phyloP scores from a whole-genome alignment of 37 sponge, comb jelly and placozoan genomes.

The Eunapius fragilis region DNA sequence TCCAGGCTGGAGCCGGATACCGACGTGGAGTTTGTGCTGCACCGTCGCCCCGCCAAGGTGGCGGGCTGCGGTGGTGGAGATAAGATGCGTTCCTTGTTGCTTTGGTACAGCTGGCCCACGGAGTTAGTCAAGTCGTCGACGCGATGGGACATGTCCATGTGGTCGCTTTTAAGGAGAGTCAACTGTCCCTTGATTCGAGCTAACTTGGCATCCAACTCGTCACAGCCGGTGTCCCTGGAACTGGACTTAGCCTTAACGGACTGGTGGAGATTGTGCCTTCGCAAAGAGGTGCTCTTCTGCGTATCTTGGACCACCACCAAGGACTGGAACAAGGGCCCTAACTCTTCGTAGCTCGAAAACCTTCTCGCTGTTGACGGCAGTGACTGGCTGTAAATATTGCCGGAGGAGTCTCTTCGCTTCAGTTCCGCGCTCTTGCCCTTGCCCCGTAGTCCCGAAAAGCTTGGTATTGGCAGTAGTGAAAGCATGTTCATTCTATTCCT shows the following conservation, averaged over 20 bases:
- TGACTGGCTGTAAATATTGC: too few species aligned
- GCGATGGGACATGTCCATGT: conserved; percentile 23
- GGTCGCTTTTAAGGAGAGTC: conserved; percentile 18
- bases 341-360: conserved; percentile 45
- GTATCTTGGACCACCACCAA: background rate
- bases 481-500: too few species aligned
- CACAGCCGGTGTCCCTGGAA: conserved; percentile 11
- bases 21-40: background rate
- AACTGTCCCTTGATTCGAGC: conserved; percentile 37
- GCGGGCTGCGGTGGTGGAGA: too few species aligned
- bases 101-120: conserved; percentile 18
- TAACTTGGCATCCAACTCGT: conserved; percentile 25
- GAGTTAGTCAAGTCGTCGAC: conserved; percentile 25
- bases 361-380: conserved; percentile 2
- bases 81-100: too few species aligned
- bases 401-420: too few species aligned
- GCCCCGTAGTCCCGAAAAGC: too few species aligned
- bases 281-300: background rate
- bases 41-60: background rate
- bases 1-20: conserved; percentile 2
- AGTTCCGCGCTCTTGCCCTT: too few species aligned
- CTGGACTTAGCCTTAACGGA: background rate
- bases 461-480: too few species aligned
- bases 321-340: conserved; percentile 16
- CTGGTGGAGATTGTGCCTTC: background rate